Base-by-base conservation (phyloP, 1,140 invertebrate genomes). In the Nasonia vitripennis region DNA sequence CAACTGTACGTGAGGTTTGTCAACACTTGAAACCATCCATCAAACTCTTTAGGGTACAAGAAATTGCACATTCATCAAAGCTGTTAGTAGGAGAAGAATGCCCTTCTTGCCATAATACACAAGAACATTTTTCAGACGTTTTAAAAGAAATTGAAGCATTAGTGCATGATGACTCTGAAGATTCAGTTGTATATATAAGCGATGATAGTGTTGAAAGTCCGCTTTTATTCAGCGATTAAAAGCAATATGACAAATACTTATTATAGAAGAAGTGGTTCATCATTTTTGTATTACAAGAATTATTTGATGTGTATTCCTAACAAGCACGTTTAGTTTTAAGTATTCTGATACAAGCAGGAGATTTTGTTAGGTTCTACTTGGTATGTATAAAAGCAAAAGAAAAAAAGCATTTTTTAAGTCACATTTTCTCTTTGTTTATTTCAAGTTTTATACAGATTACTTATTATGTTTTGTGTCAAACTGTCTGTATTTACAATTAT, bases 391-490 rank as follows among this genome's bases (percentile, higher is more conserved):
- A 27, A 27, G 27, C 27, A 51, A 51, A 7, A 23, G 14, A 70
- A 23, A 83, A 83, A 14, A 55, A 51, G 75, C 62, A 75, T 31
- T 77, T 73, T 75, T 75, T 10, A 62, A 51, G 80, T 74, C 7
- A 75, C 10, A 78, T 78, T 75, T 75, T 4, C 23, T 23, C n/a
- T 23, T 34, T 9, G 0, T 78, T 84, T 78, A 83, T 70, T 84
- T 84, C 1, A 78, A 77, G 23, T 70, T 70, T 70, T 84, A 70
- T 84, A 78, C 62, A 84, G 74, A 78, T 84, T 41, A 41, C 34
- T 68, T 1, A 78, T 75, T 71, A 74, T 84, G 11, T 27, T 55
- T 27, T 77, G 45, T 55, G 9, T 83, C 34, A 10, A 9, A 79
- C 34, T 51, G 10, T 84, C 74, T 51, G 11, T 84, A 84, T 77